Percentiles rank a stretch among this genome's conserved stretches.
Conservation (phyloP, 2,888 invertebrate genomes). For the Agrilus cyanescens region DNA sequence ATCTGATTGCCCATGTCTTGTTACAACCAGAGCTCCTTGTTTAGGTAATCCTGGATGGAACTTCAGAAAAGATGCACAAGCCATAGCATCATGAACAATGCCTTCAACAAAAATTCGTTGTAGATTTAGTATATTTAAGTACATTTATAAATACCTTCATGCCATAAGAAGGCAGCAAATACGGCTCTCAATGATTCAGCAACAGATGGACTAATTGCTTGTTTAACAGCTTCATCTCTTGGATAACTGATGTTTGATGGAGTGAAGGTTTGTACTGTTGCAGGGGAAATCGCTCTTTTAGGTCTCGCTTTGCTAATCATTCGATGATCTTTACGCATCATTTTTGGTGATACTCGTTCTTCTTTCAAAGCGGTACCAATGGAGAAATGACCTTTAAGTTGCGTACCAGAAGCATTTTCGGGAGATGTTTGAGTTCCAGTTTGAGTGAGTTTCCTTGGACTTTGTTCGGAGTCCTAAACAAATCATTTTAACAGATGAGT, state of each 20-base stretch:
- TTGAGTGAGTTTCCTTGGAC: constrained; percentile 41
- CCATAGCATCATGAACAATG: constrained; percentile 95
- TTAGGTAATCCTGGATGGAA: constrained; percentile 83
- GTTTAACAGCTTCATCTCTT: constrained; percentile 52
- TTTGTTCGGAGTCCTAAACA: constrained; percentile 30
- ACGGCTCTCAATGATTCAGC: constrained; percentile 88
- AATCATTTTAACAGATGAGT: background rate
- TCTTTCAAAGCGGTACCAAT: constrained; percentile 45
- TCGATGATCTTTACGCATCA: constrained; percentile 44
- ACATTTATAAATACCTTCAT: constrained; percentile 51
- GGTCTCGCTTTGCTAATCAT: constrained; percentile 37
- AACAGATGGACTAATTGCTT: constrained; percentile 82
- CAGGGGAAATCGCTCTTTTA: constrained; percentile 35
- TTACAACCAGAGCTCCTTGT: constrained; percentile 63
- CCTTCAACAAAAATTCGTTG: constrained; percentile 35
- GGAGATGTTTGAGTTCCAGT: constrained; percentile 63
- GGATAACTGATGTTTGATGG: constrained; percentile 29
- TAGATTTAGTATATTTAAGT: background rate
- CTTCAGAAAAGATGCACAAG: constrained; percentile 91
- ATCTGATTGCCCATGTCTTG: constrained; percentile 39
- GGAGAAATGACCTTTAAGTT: constrained; percentile 43
- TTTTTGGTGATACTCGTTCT: constrained; percentile 44
- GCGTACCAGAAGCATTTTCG: constrained; percentile 35
- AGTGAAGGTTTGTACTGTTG: constrained; percentile 32
- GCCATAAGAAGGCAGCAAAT: constrained; percentile 95